Base-by-base conservation (phyloP, 2,113 vertebrate species). In the Laterallus jamaicensis region DNA sequence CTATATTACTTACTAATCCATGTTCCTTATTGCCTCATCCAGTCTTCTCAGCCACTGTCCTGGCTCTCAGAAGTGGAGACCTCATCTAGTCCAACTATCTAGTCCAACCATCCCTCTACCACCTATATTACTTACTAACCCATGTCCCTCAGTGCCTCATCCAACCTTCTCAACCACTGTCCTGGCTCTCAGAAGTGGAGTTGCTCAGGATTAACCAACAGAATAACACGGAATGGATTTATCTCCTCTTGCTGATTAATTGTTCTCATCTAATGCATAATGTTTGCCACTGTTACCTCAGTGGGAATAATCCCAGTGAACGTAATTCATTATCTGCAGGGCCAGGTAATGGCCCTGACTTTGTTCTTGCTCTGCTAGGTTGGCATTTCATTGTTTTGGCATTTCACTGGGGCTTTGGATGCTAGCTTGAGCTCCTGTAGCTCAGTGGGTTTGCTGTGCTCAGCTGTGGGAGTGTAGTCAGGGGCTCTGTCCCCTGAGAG, bases 341-440 rank as follows among this genome's bases (percentile, higher is more conserved):
- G 67, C 31, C 35, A 12, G 37, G 15, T 39, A 67, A 3, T 17
- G 44, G 50, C 47, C 24, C 54, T 5, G 17, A 1, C 32, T 32
- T n/a, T n/a, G 56, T 50, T 50, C 12, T 4, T 37, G 49, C n/a
- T 56, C 55, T 12, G 18, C 26, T 11, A 49, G 47, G 39, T 5
- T 3, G 6, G 21, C 4, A 3, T 18, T 31, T n/a, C 32, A 9
- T 28, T 64, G 19, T 21, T 16, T 5, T 3, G 6, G 21, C 4
- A 3, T 18, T 31, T n/a, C 32, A 9, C 24, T 64, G 19, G 5
- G 4, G 2, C 69, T 71, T 22, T 42, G 22, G 77, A 21, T 50
- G 37, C 13, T 6, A 13, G 3, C 52, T 8, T 73, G 76, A 56
- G 29, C 15, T 66, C 10, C 3, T 3, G n/a, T 22, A 7, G 56